Base-by-base conservation (phyloP, 2,888 invertebrate genomes). In the Agriotes lineatus region DNA sequence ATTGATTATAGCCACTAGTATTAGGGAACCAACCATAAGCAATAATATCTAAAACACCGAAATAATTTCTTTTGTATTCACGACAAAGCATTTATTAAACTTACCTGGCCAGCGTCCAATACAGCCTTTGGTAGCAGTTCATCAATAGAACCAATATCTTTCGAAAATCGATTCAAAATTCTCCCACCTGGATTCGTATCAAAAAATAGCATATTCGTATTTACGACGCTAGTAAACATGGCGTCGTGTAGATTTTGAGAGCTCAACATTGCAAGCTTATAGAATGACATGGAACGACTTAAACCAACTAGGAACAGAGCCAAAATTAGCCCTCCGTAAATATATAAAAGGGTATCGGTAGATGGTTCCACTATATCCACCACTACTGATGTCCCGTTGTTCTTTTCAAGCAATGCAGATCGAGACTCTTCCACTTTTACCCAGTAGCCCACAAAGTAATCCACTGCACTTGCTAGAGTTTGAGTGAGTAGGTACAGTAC, bases 161-260 rank as follows among this genome's bases (percentile, higher is more conserved):
- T 95, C 0, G 95, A 91, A 78, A 96, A 95, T 72, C 95, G 77
- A 72, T 92, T 92, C 45, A 96, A 85, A 71, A 96, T 93, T 59
- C 93, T 87, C 33, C 93, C 93, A 75, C 91, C 89, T 1, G 95
- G 94, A 82, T 96, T 96, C 0, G 90, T 91, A 77, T 96, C 94
- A 80, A 95, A 96, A 82, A 96, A 96, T 62, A 87, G 81, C 85
- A 92, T 89, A 0, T 87, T 85, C 0, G 89, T 85, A 30, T 78
- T 78, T n/a, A 85, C 78, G 69, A 90, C 87, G 37, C 85, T 83
- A 68, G 85, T 83, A 81, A 94, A 93, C 91, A 94, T 92, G 9
- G 75, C 83, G 78, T 91, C 88, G 81, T 95, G 94, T 0, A 94
- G 85, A 20, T 86, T 88, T 69, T 87, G 87, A 0, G 93, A 92